Percentiles rank a stretch among this genome's conserved stretches.
These are phyloP conservation scores for Palloptera scutellata DNA, from an alignment of 2,888 invertebrate genomes.

Conservation along the genomic window DNA sequence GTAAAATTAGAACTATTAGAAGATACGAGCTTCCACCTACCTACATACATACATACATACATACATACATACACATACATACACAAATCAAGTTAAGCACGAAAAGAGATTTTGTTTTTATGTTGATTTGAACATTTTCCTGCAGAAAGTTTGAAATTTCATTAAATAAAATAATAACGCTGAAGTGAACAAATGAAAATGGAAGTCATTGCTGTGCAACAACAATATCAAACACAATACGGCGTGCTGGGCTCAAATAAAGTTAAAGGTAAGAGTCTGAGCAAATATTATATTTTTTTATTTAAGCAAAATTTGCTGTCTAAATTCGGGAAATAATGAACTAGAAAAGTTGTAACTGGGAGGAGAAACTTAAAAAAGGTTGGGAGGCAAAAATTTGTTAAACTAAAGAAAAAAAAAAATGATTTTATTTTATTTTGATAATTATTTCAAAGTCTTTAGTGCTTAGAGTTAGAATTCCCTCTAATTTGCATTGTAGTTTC, in stretches of 20 bases:
- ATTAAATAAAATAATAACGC: conserved; percentile 34
- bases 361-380: neutral
- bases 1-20: too few species aligned
- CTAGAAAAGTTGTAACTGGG: neutral
- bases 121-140: conserved; percentile 13
- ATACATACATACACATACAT: too few species aligned
- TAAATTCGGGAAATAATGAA: neutral
- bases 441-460: conserved; percentile 28
- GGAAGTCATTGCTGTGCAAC: conserved; percentile 46
- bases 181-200: conserved; percentile 41
- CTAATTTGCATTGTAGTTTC: too few species aligned
- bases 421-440: conserved; percentile 14
- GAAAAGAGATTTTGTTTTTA: conserved; percentile 18
- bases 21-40: too few species aligned
- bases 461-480: too few species aligned
- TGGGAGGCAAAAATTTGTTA: neutral
- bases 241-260: conserved; percentile 53
- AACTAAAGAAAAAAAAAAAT: neutral
- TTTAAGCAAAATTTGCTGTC: neutral
- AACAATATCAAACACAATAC: conserved; percentile 48
- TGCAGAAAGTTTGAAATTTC: conserved; percentile 3
- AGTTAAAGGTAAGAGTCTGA: conserved; percentile 50
- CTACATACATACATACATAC: too few species aligned
- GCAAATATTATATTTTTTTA: neutral
- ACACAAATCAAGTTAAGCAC: conserved; percentile 1